These are phyloP conservation scores for Anastrepha obliqua DNA, from an alignment of 1,140 invertebrate species.

Conservation along the genomic window DNA sequence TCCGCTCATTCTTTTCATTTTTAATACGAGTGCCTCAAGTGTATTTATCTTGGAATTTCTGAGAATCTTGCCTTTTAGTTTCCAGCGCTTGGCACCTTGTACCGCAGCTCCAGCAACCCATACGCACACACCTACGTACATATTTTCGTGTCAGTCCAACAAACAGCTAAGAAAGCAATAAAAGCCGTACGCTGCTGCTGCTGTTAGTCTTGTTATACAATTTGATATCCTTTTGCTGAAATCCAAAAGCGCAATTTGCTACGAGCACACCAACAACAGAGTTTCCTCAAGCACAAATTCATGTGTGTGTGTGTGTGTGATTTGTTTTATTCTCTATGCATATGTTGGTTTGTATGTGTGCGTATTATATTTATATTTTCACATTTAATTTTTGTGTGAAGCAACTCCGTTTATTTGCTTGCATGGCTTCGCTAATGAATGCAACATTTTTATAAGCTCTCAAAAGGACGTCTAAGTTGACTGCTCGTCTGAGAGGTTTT, in stretches of 20 bases:
- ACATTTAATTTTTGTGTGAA: not conserved
- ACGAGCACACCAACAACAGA: not conserved
- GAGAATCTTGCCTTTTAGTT: slow-evolving; percentile 30
- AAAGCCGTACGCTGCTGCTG: slow-evolving; percentile 56
- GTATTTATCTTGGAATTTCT: slow-evolving; percentile 67
- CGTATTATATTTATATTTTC: not conserved
- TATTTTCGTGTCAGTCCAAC: slow-evolving; percentile 55
- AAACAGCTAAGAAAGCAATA: slow-evolving; percentile 64
- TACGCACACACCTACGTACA: not conserved
- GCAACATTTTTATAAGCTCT: not conserved
- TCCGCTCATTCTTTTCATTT: slow-evolving; percentile 62
- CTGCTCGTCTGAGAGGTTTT: not conserved
- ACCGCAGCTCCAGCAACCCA: not conserved
- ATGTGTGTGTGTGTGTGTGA: not conserved
- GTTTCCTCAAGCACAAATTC: no score
- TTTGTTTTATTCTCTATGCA: no score
- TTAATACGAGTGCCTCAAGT: slow-evolving; percentile 67
- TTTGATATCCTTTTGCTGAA: slow-evolving; percentile 60
- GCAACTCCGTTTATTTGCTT: not conserved
- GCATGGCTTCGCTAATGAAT: slow-evolving; percentile 41
- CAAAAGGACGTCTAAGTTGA: slow-evolving; percentile 3
- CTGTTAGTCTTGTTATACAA: slow-evolving; percentile 66
- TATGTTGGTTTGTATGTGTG: not conserved
- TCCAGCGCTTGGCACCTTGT: not conserved
- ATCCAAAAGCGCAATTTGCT: slow-evolving; percentile 41